Evolutionary conservation across 2,113 vertebrate genomes (phyloP).

Genomic region (Jaculus jaculus): DNA sequence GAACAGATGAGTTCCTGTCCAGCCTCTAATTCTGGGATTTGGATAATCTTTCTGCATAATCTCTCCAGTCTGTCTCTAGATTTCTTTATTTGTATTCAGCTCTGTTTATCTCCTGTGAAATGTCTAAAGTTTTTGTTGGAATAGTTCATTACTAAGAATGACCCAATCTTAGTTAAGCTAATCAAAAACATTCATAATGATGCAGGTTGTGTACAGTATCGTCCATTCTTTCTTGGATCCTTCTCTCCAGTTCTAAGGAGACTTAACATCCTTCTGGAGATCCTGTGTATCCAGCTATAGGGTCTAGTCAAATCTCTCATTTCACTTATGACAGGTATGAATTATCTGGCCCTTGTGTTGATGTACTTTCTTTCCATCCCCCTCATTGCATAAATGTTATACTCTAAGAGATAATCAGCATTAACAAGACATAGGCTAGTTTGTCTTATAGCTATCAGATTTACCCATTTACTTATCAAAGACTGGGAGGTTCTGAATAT

Average conservation of each 20-base stretch:
- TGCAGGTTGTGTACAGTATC: not conserved
- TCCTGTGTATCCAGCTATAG: not conserved
- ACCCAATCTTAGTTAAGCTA: not conserved
- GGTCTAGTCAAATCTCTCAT: not conserved
- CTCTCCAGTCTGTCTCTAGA: not conserved
- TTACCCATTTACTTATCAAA: not conserved
- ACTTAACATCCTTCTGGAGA: not conserved
- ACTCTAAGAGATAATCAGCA: not conserved
- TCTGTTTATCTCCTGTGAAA: slow-evolving; percentile 7
- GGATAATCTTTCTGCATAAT: not conserved
- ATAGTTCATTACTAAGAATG: not conserved
- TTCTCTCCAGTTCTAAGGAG: not conserved
- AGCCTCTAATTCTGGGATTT: not conserved
- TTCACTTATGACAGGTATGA: not conserved
- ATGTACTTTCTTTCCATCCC: not conserved
- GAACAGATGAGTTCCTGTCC: not conserved
- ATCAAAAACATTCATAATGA: slow-evolving; percentile 2
- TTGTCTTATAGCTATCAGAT: not conserved
- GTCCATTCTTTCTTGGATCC: not conserved
- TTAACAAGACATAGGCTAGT: not conserved
- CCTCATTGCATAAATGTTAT: not conserved
- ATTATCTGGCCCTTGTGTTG: not conserved
- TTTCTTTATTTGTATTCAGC: slow-evolving; percentile 31
- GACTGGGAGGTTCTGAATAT: not conserved
- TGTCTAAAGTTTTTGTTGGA: not conserved